Evolutionary conservation across 2,888 invertebrate species (phyloP), one percentile per base, ranked within the genome.

Genomic region (Drosophila niveifrons): DNA sequence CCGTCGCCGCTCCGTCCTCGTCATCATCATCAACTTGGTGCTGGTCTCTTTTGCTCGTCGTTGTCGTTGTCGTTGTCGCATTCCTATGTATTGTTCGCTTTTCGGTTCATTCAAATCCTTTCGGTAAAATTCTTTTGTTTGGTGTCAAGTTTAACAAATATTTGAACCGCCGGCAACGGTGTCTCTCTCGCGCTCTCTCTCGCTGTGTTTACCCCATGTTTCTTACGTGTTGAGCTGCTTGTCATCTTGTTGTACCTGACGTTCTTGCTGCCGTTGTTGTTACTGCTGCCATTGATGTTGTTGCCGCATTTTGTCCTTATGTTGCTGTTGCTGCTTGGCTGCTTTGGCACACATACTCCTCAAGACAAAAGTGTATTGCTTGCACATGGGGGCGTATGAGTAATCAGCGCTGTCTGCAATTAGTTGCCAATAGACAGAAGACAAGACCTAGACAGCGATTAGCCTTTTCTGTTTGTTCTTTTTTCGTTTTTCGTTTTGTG

Each of bases 71-170:
- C 23, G 31, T 36, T 47, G 64, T 66, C 78, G 72, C 81, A 82
- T 82, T 82, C 82, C 85, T 72, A 68, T 70, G 68, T 81, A 81
- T 87, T 90, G 84, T 88, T 87, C 75, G 79, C 66, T 68, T 78
- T 80, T 85, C 58, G 80, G 71, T 84, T 84, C 83, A 88, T 84
- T 85, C 80, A 85, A 88, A 82, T 86, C 77, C 80, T 80, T 86
- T 88, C 85, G 90, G 89, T 85, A 87, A 89, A 88, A 88, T 89
- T 89, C 89, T 90, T 90, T 90, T 90, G 90, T 90, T 89, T 90
- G 90, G 90, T 90, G 90, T 90, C 90, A 90, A 90, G 90, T 90
- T 90, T 88, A 90, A 88, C 90, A 90, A 90, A 90, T 88, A 90
- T 90, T 90, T 90, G 77, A 82, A 82, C 84, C 76, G 73, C 75